Evolutionary conservation across 2,113 vertebrate genomes (phyloP).

Genomic region (Montifringilla adamsi): DNA sequence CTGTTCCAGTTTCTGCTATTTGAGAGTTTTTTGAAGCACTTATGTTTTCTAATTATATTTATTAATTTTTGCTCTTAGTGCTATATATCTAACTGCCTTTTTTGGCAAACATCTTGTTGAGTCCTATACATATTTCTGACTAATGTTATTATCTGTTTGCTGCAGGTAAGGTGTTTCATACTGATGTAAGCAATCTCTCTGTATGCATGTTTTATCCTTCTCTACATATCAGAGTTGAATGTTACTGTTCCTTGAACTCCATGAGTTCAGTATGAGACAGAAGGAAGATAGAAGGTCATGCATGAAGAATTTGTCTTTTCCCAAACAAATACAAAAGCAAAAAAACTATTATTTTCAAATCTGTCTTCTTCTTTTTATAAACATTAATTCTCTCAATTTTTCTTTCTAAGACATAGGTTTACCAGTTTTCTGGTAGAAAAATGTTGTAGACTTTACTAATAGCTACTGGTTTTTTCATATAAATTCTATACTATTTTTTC

Average conservation of each 20-base stretch:
- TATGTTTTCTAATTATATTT: background rate
- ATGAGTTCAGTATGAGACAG: background rate
- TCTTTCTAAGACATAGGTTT: background rate
- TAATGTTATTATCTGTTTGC: background rate
- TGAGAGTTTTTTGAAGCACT: background rate
- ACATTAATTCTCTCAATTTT: background rate
- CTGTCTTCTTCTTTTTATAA: background rate
- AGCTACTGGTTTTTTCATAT: background rate
- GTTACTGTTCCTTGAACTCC: background rate
- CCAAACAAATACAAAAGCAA: background rate
- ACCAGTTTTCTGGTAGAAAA: background rate
- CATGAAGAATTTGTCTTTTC: background rate
- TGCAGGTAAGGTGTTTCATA: background rate
- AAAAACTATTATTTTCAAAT: background rate
- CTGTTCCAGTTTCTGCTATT: background rate
- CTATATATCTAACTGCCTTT: background rate
- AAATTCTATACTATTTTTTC: background rate
- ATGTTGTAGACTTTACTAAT: background rate
- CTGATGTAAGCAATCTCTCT: background rate
- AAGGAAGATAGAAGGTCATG: background rate
- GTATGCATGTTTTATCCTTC: background rate
- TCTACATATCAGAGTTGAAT: background rate
- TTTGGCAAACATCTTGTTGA: background rate
- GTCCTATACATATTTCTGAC: background rate
- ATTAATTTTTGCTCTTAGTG: background rate